These are phyloP conservation scores for Montipora efflorescens DNA, from an alignment of 64 coral and sea anemone species.

Conservation along the genomic window DNA sequence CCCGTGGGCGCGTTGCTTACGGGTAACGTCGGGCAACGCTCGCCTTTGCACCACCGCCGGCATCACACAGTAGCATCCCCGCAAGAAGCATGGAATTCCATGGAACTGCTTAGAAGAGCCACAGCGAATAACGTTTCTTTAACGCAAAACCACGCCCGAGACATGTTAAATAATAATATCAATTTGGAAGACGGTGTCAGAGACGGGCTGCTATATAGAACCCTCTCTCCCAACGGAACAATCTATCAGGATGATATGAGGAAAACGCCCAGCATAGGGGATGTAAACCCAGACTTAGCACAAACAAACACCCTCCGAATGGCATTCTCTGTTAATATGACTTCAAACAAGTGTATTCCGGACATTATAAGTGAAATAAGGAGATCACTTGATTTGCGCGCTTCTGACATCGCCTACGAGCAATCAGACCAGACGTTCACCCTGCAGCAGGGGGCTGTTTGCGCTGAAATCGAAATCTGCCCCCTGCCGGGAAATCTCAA, in stretches of 20 bases:
- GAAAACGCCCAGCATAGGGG: conserved; percentile 78
- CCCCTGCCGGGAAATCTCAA: conserved; percentile 76
- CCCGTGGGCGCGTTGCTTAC: conserved; percentile 44
- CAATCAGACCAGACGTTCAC: conserved; percentile 91
- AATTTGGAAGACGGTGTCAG: conserved; percentile 81
- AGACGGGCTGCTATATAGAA: conserved; percentile 65
- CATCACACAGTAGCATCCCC: conserved; percentile 82
- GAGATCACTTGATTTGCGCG: conserved; percentile 85
- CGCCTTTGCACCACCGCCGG: conserved; percentile 74
- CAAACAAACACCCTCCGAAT: conserved; percentile 78
- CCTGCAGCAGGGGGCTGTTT: conserved; percentile 83
- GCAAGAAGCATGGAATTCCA: conserved; percentile 88
- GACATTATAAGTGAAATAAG: conserved; percentile 93
- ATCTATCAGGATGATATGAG: conserved; percentile 72
- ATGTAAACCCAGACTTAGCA: conserved; percentile 54
- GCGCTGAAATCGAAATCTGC: conserved; percentile 96
- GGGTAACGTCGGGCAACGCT: conserved; percentile 37
- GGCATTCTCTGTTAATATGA: conserved; percentile 90
- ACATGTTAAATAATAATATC: conserved; percentile 99
- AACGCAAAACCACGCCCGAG: conserved; percentile 74
- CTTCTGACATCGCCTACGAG: conserved; percentile 81
- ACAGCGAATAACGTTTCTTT: conserved; percentile 83
- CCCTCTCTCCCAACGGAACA: conserved; percentile 90
- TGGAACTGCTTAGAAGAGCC: conserved; percentile 89
- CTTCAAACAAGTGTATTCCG: conserved; percentile 86